Evolutionary conservation across 2,113 vertebrate species (phyloP), one percentile per base, ranked within the genome.

Genomic region (Anarhynchus alexandrinus): DNA sequence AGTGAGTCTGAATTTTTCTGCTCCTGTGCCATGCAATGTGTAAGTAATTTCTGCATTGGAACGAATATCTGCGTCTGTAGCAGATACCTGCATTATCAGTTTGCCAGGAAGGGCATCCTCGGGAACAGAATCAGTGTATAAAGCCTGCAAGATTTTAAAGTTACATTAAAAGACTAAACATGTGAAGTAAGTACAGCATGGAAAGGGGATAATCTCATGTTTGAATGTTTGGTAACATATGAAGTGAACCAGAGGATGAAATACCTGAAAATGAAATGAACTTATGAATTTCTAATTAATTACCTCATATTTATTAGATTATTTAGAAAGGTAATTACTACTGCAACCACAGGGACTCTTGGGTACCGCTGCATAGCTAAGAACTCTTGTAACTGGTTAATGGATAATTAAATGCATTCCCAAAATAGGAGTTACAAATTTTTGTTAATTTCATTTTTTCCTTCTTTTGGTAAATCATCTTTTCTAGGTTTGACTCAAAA

Each of bases 31-130:
- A 76, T 98, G 98, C 65, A 99, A 97, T 3, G 99, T 98, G 9
- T 99, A 99, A 83, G 98, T 98, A 88, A 99, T 99, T 95, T 99
- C 99, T 59, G 99, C 99, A 4, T 99, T 99, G 89, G 99, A 99
- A 94, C 99, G 99, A 94, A 99, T 99, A 97, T 99, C 99, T 47
- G 98, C 98, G 16, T 99, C 99, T 27, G 98, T 98, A 36, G 99
- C 99, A 25, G 98, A 99, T 29, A 99, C 98, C 94, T 99, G 99
- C 92, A 99, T 94, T 90, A 99, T 98, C 93, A 99, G 96, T 86
- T 99, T 99, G 72, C 99, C 99, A 21, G 99, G 98, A 66, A 98
- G 97, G 27, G 98, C 96, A 66, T 99, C 99, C 96, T 99, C 99
- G n/a, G 99, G 98, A 96, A 99, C 96, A 1, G 97, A 98, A 77